Evolutionary conservation across 2,113 vertebrate genomes (phyloP), one percentile per base, ranked within the genome.

Genomic region (Tretioscincus oriximinensis): DNA sequence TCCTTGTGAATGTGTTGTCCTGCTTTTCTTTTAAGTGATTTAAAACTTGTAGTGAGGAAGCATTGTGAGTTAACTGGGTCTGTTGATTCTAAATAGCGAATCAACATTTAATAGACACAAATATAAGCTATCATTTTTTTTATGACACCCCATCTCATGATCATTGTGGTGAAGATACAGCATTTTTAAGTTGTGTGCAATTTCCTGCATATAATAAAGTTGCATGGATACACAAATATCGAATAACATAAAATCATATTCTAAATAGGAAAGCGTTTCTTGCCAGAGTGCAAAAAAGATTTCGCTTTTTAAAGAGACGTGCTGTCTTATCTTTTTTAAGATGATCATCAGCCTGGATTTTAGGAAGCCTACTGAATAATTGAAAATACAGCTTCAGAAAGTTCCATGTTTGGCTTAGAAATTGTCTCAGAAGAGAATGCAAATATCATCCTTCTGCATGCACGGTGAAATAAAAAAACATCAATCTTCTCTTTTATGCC

Each of bases 401-500:
- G 16, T 66, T 61, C 29, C 69, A 29, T 29, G 3, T 54, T 29
- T 58, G 60, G 16, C 4, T 77, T 74, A 82, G 81, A 84, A 87
- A 86, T 54, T 67, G 41, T 79, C 8, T 81, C 29, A 49, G 14
- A 78, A 60, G 76, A 68, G n/a, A 78, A 78, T 51, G 75, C 2
- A 89, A 78, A 82, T 73, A 1, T 12, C 76, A 28, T 2, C 12
- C 12, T 14, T 2, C 67, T 31, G 60, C 1, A 22, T 77, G 66
- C 8, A 5, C 7, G 68, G 1, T 3, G 12, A 78, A 84, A 7
- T 1, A 71, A 35, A 71, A 54, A 4, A 67, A 7, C 20, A 47
- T 77, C 20, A n/a, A 14, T 80, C 65, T 80, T 87, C 84, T 71
- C 21, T 86, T 85, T 78, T 66, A 51, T 3, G 1, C 61, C 16